Percentiles rank a stretch among this genome's conserved stretches.
Evolutionary conservation across 2,113 vertebrate genomes (phyloP).

Genomic region (Lepus americanus): DNA sequence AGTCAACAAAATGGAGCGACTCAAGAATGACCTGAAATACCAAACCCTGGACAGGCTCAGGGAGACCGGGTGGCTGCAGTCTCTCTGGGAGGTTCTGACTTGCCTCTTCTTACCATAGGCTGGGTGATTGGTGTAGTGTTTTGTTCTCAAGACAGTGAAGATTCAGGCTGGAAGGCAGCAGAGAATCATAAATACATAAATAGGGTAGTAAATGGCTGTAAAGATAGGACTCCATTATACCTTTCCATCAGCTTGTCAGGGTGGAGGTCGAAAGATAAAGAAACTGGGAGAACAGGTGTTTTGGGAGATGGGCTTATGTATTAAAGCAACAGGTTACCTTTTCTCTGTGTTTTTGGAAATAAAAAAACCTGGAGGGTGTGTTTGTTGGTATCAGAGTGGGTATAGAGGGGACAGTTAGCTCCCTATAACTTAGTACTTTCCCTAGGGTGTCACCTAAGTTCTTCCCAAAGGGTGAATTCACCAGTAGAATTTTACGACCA

Average conservation of each 20-base stretch:
- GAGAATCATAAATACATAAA: constrained; percentile 17
- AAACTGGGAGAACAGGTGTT: not conserved
- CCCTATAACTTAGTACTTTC: not conserved
- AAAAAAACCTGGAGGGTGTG: not conserved
- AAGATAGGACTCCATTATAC: not conserved
- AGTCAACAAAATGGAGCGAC: constrained; percentile 69
- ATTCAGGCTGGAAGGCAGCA: constrained; percentile 47
- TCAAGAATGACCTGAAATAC: constrained; percentile 66
- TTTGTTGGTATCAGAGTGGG: not conserved
- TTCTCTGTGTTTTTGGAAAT: not conserved
- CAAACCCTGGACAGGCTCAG: not conserved
- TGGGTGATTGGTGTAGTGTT: constrained; percentile 53
- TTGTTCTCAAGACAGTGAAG: constrained; percentile 47
- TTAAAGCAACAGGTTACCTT: constrained; percentile 36
- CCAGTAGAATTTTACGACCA: constrained; percentile 29
- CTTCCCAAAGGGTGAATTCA: constrained; percentile 17
- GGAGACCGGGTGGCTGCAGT: constrained; percentile 57
- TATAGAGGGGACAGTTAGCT: not conserved
- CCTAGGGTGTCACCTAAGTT: not conserved
- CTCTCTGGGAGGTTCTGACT: constrained; percentile 68
- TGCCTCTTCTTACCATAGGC: not conserved
- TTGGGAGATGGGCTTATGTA: constrained; percentile 39
- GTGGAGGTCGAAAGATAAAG: not conserved
- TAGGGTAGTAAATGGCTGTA: not conserved
- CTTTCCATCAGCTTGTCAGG: not conserved